Evolutionary conservation across 1,140 invertebrate species (phyloP).

Genomic region (Lamellibrachia luymesi): DNA sequence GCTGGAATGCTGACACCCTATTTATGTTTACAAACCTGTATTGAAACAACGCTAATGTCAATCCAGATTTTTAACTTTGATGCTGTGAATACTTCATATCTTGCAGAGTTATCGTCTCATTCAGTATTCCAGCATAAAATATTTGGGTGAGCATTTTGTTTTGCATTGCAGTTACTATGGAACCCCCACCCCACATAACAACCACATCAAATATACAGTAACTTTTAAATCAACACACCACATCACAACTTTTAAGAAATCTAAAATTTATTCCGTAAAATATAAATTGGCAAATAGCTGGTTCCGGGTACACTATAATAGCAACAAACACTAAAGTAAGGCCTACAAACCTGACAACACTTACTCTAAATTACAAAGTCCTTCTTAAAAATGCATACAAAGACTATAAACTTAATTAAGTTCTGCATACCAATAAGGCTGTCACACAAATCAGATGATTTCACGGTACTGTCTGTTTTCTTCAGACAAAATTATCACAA

Average conservation of each 20-base stretch:
- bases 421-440: background rate
- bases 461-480: too few relatives aligned
- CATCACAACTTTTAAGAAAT: background rate
- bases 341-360: background rate
- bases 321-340: background rate
- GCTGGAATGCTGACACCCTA: too few relatives aligned
- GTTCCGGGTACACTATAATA: background rate
- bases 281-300: background rate
- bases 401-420: background rate
- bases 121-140: background rate
- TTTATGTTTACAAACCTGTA: too few relatives aligned
- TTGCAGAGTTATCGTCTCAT: background rate
- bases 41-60: too few relatives aligned
- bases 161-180: background rate
- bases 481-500: background rate
- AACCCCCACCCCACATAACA: background rate
- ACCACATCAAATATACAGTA: background rate
- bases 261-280: background rate
- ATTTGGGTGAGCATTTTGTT: background rate
- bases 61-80: too few relatives aligned
- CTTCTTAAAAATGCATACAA: background rate
- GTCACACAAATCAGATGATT: background rate
- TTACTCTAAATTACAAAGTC: background rate
- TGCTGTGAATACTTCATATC: too few relatives aligned
- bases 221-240: background rate